phyloP scores from a whole-genome alignment of 2,113 vertebrate species.

The Platysternon megacephalum region DNA sequence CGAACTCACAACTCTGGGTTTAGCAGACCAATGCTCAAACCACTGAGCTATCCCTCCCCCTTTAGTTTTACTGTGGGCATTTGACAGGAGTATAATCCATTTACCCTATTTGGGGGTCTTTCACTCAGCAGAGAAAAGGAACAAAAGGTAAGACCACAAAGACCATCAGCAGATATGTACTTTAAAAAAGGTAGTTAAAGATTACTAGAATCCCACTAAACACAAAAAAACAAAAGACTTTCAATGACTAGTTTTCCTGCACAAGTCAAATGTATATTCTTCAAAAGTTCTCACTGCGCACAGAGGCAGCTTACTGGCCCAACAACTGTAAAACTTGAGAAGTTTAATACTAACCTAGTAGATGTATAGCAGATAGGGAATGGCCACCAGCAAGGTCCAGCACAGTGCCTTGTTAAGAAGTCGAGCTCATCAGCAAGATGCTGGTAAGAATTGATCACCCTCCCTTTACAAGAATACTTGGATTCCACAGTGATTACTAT shows the following conservation, averaged over 20 bases:
- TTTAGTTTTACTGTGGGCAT: background rate
- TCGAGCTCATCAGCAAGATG: background rate
- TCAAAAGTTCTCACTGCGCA: background rate
- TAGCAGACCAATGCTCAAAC: no score
- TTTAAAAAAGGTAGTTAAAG: background rate
- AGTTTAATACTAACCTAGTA: background rate
- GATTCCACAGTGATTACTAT: background rate
- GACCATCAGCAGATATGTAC: background rate
- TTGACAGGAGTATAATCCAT: background rate
- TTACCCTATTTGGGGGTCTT: background rate
- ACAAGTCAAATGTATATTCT: fast-evolving
- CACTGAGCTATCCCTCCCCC: no score
- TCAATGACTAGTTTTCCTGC: background rate
- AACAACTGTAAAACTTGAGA: background rate
- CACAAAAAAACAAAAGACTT: background rate
- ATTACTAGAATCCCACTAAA: background rate
- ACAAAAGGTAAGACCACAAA: background rate
- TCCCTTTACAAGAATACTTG: background rate
- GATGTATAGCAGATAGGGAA: background rate
- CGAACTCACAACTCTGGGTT: no score
- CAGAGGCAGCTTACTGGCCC: background rate
- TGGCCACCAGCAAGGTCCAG: background rate
- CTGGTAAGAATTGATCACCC: no score
- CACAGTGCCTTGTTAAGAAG: background rate
- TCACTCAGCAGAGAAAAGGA: background rate